Conservation (phyloP, 2,797 vertebrate species). For the Petrocephalus sullivani region DNA sequence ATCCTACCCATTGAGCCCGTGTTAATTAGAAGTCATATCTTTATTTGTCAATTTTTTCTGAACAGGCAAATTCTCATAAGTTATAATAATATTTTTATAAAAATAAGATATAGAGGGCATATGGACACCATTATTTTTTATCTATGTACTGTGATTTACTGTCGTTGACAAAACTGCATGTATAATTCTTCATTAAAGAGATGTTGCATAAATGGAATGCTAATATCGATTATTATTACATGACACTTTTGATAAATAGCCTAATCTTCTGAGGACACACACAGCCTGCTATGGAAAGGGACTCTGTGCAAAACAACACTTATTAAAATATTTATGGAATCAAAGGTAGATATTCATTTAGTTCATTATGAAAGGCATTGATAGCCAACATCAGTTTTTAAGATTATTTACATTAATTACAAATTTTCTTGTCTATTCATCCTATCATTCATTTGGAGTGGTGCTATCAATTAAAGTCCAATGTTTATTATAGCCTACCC, state of each 20-base stretch:
- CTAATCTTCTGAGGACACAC: neutral
- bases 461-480: neutral
- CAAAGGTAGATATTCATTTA: neutral
- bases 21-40: neutral
- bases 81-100: neutral
- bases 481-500: neutral
- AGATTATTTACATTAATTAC: neutral
- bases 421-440: neutral
- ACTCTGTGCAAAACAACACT: neutral
- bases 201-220: neutral
- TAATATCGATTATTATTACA: constrained; percentile 1
- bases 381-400: neutral
- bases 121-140: neutral
- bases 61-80: neutral
- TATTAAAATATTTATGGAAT: neutral
- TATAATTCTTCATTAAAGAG: constrained; percentile 10
- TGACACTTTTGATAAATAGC: constrained; percentile 12
- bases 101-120: neutral
- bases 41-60: neutral
- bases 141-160: neutral
- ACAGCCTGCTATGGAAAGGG: neutral
- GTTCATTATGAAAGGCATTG: neutral
- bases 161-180: neutral
- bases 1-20: neutral
- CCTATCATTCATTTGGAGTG: neutral